A percentile compares a stretch with the other conserved stretches of the same genome.
phyloP scores from a whole-genome alignment of 2,888 invertebrate genomes.

The Agrotis puta region DNA sequence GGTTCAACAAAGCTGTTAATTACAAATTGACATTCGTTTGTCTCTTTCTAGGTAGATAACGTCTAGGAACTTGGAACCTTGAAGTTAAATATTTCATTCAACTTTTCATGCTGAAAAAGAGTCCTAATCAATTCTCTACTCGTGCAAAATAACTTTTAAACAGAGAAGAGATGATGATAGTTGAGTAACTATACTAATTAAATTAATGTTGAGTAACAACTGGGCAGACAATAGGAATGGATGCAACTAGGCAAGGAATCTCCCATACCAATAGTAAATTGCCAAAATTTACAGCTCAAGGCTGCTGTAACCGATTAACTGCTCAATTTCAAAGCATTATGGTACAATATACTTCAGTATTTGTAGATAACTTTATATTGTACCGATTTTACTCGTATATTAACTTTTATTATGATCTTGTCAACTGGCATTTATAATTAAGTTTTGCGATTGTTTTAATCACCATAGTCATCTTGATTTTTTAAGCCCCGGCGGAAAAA shows the following conservation, averaged over 20 bases:
- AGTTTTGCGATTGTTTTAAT: not conserved
- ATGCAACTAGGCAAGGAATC: not conserved
- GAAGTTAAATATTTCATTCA: not conserved
- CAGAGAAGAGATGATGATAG: not conserved
- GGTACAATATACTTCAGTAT: not conserved
- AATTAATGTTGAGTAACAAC: not conserved
- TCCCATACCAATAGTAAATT: too few species aligned
- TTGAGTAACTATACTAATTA: not conserved
- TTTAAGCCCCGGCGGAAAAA: too few species aligned
- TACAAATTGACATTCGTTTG: slow-evolving; percentile 5
- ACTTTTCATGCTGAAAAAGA: not conserved
- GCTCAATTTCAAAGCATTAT: not conserved
- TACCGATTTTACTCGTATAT: not conserved
- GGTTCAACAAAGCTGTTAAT: slow-evolving; percentile 19
- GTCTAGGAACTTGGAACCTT: not conserved
- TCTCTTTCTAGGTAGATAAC: not conserved
- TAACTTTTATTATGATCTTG: too few species aligned
- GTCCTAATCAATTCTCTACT: not conserved
- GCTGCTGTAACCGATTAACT: too few species aligned
- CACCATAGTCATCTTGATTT: not conserved
- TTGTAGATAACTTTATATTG: too few species aligned
- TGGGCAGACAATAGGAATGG: not conserved
- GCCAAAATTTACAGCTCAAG: too few species aligned
- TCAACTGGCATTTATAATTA: not conserved
- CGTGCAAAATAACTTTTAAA: not conserved